Conservation (phyloP, 2,888 invertebrate species). For the Drosophila meridionalis region DNA sequence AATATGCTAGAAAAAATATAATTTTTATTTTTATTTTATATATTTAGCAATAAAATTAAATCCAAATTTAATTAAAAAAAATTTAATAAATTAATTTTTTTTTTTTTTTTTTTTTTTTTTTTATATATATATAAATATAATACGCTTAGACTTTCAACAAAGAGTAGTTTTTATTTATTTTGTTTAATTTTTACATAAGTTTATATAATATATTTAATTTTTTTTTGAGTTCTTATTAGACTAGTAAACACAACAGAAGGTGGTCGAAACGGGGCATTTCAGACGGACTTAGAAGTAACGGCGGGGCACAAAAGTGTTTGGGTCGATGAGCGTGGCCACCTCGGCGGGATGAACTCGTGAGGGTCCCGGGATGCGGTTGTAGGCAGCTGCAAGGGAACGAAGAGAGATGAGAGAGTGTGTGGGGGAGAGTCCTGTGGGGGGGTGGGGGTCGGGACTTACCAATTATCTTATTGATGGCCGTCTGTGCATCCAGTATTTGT, state of each 20-base stretch:
- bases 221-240: constrained; percentile 18
- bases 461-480: constrained; percentile 69
- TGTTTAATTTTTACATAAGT: neutral
- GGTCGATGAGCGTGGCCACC: constrained; percentile 62
- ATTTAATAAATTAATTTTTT: no score
- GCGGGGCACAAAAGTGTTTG: constrained; percentile 60
- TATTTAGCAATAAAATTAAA: no score
- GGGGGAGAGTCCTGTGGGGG: no score
- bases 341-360: constrained; percentile 65
- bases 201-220: neutral
- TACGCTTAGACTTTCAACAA: neutral
- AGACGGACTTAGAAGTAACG: constrained; percentile 26
- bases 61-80: no score
- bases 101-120: no score
- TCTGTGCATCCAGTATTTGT: constrained; percentile 64
- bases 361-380: constrained; percentile 63
- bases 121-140: neutral
- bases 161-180: neutral
- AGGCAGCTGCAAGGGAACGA: constrained; percentile 49
- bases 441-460: constrained; percentile 39
- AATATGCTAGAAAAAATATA: no score
- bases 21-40: no score
- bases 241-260: constrained; percentile 35
- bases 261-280: constrained; percentile 18
- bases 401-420: neutral